phyloP scores from a whole-genome alignment of 2,113 vertebrate species.

The Hydrolagus affinis region DNA sequence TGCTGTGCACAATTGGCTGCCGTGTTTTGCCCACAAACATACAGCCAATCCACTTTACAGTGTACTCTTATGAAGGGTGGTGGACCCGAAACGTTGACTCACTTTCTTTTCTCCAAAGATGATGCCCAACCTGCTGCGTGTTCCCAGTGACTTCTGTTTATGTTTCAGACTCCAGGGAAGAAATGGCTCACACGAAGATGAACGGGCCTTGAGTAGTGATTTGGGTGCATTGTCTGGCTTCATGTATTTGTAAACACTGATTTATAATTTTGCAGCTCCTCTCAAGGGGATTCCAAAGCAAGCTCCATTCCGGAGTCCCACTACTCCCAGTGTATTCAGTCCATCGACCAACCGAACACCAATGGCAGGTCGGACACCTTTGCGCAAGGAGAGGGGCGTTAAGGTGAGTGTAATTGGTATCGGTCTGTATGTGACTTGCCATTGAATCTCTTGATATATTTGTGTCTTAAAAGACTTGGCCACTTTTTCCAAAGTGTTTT shows the following conservation, averaged over 20 bases:
- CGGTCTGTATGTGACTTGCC: not conserved
- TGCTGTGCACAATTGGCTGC: no score
- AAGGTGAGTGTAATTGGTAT: constrained; percentile 60
- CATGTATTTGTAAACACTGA: constrained; percentile 19
- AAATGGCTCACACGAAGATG: no score
- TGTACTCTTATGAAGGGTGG: no score
- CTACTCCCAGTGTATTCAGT: constrained; percentile 85
- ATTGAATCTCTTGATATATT: not conserved
- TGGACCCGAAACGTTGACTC: no score
- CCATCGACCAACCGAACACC: constrained; percentile 84
- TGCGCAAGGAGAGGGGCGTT: constrained; percentile 88
- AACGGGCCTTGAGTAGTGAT: no score
- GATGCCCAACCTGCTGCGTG: no score
- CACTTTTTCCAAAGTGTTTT: not conserved
- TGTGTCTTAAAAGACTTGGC: not conserved
- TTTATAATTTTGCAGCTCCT: constrained; percentile 60
- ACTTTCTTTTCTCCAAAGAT: no score
- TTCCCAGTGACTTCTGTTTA: no score
- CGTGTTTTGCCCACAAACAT: no score
- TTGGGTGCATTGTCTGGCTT: not conserved
- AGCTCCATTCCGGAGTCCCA: constrained; percentile 85
- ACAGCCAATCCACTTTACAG: no score
- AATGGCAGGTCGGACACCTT: constrained; percentile 77
- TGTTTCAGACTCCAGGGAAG: no score
- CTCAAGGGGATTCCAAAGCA: constrained; percentile 95